A percentile compares a stretch with the other conserved stretches of the same genome.
Conservation (phyloP, 2,888 invertebrate species). For the Xylota segnis region DNA sequence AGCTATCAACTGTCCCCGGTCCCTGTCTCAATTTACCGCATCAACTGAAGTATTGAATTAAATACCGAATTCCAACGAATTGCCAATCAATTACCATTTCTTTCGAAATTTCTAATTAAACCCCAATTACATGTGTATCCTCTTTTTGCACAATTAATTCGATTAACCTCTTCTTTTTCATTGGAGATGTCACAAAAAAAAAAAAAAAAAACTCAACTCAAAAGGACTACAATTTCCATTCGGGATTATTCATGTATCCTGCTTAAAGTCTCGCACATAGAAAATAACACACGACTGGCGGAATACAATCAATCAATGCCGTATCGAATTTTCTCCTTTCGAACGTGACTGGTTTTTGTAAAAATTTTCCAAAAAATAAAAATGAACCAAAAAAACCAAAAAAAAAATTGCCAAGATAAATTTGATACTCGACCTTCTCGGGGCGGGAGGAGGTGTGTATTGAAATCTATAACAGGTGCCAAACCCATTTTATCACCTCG, state of each 20-base stretch:
- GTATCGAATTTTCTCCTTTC: slow-evolving; percentile 39
- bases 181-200: not conserved
- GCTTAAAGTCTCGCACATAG: slow-evolving; percentile 24
- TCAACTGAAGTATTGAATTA: slow-evolving; percentile 8
- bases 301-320: slow-evolving; percentile 53
- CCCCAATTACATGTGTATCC: slow-evolving; percentile 2
- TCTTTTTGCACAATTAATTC: slow-evolving; percentile 31
- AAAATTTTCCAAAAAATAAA: too few species aligned
- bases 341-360: slow-evolving; percentile 39
- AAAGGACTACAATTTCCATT: slow-evolving; percentile 11
- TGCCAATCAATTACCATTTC: slow-evolving; percentile 37
- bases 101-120: slow-evolving; percentile 31
- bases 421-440: slow-evolving; percentile 15
- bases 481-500: slow-evolving; percentile 33
- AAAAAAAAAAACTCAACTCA: not conserved
- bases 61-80: slow-evolving; percentile 31
- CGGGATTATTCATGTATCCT: too few species aligned
- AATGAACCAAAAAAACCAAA: slow-evolving; percentile 2
- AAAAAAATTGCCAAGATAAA: slow-evolving; percentile 2
- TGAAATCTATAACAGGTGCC: slow-evolving; percentile 47
- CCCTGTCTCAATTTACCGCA: not conserved
- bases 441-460: not conserved
- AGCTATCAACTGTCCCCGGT: not conserved
- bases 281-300: slow-evolving; percentile 17
- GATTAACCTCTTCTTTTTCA: slow-evolving; percentile 11